Percentiles rank a stretch among this genome's conserved stretches.
Conservation (phyloP, 2,113 vertebrate genomes). For the Eulemur rufifrons region DNA sequence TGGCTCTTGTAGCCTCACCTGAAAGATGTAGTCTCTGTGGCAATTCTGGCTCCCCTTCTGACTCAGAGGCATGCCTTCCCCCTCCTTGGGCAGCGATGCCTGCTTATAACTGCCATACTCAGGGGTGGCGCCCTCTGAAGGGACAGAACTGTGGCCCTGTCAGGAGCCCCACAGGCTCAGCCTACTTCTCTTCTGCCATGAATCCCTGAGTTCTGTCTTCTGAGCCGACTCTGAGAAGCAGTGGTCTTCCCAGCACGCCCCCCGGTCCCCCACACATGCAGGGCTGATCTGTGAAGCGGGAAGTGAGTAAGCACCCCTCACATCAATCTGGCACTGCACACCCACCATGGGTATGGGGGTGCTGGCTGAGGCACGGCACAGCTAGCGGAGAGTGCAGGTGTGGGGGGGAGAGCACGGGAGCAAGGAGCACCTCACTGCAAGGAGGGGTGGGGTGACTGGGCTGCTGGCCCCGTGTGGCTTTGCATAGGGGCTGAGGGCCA, state of each 20-base stretch:
- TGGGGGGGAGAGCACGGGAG: neutral
- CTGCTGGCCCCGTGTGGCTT: neutral
- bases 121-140: neutral
- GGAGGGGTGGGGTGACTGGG: neutral
- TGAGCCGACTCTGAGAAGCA: neutral
- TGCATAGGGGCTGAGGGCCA: neutral
- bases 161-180: neutral
- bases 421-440: neutral
- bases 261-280: neutral
- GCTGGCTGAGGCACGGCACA: neutral
- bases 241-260: neutral
- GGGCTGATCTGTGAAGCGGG: neutral
- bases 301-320: neutral
- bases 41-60: neutral
- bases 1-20: neutral
- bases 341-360: neutral
- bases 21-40: neutral
- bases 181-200: neutral
- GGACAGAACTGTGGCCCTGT: neutral
- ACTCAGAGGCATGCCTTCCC: neutral
- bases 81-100: neutral
- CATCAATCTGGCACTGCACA: neutral
- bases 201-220: neutral
- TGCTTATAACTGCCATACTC: constrained; percentile 19
- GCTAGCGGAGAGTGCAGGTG: neutral